These are phyloP conservation scores for Tetranychus truncatus DNA, from an alignment of 2,888 invertebrate genomes.

Conservation along the genomic window DNA sequence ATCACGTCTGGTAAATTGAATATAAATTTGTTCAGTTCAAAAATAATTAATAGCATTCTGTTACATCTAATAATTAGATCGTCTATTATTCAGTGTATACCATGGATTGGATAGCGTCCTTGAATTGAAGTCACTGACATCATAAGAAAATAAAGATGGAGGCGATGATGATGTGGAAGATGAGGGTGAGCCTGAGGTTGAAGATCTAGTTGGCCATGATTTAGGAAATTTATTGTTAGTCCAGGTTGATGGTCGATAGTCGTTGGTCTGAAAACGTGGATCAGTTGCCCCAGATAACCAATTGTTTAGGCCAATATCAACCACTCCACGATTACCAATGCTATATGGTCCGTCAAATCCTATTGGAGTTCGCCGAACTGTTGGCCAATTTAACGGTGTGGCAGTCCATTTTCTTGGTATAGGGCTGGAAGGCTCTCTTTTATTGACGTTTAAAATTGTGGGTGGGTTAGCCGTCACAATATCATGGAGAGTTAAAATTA, in stretches of 20 bases:
- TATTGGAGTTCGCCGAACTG: not conserved
- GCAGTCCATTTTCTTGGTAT: not conserved
- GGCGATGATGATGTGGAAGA: not conserved
- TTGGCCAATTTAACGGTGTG: not conserved
- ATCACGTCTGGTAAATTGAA: not conserved
- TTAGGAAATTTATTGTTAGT: not conserved
- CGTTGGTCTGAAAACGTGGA: not conserved
- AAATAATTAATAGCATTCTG: not conserved
- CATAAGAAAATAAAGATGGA: not conserved
- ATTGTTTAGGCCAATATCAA: not conserved
- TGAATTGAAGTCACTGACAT: not conserved
- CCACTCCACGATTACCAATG: not conserved
- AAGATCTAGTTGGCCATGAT: not conserved
- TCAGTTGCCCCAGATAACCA: not conserved
- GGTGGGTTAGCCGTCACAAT: conserved; percentile 1
- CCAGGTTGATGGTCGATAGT: not conserved
- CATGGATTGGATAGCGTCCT: not conserved
- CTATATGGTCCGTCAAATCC: not conserved
- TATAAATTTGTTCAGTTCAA: not conserved
- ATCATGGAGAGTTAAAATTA: not conserved
- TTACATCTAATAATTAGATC: not conserved
- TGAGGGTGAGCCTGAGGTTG: not conserved
- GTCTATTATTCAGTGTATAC: not conserved
- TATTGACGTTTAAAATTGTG: not conserved
- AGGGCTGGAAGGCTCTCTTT: not conserved